These are phyloP conservation scores for Enteromius fasciolatus DNA, from an alignment of 2,797 vertebrate species.

Conservation along the genomic window DNA sequence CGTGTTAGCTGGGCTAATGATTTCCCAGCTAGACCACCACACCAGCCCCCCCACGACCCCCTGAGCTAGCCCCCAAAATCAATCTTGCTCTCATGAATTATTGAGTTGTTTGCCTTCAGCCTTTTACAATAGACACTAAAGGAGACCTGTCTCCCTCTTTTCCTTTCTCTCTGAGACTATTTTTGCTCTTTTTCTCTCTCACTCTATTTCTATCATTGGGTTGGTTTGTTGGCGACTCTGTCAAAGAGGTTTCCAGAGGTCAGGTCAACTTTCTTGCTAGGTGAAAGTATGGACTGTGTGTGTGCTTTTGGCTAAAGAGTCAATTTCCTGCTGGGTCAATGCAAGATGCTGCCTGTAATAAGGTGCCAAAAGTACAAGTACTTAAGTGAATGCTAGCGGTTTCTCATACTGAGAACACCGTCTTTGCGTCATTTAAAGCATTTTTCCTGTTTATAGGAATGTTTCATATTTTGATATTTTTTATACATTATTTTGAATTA, in stretches of 20 bases:
- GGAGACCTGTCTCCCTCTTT: slow-evolving; percentile 66
- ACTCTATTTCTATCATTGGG: slow-evolving; percentile 38
- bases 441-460: background rate
- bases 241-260: slow-evolving; percentile 38
- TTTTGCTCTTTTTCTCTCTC: slow-evolving; percentile 16
- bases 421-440: background rate
- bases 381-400: background rate
- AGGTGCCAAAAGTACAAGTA: background rate
- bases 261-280: slow-evolving; percentile 28
- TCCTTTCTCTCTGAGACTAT: slow-evolving; percentile 52
- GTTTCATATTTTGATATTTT: background rate
- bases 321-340: background rate
- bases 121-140: slow-evolving; percentile 81
- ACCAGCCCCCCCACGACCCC: slow-evolving; percentile 56
- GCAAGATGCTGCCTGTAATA: slow-evolving; percentile 18
- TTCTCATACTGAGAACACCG: background rate
- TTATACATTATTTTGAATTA: background rate
- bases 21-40: slow-evolving; percentile 55
- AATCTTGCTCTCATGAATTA: slow-evolving; percentile 86
- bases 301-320: background rate
- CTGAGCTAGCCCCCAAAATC: slow-evolving; percentile 61
- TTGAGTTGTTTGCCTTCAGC: slow-evolving; percentile 88
- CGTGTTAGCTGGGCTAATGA: slow-evolving; percentile 57
- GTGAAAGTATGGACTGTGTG: background rate
- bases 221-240: slow-evolving; percentile 33